Evolutionary conservation across 1,140 invertebrate genomes (phyloP).

Genomic region (Armadillidium nasatum): DNA sequence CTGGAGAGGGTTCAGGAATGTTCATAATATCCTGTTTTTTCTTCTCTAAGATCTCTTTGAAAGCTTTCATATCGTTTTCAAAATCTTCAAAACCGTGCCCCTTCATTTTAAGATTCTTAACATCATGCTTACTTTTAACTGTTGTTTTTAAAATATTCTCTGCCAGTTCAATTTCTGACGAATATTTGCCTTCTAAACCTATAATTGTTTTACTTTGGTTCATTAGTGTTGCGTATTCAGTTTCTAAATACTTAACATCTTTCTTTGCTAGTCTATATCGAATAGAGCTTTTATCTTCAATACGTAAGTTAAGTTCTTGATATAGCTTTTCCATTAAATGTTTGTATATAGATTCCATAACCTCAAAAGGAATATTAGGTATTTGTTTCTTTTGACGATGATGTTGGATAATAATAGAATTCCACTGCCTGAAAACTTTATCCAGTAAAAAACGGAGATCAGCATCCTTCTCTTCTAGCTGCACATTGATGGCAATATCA

Average conservation of each 20-base stretch:
- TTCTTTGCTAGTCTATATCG: conserved; percentile 29
- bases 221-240: conserved; percentile 32
- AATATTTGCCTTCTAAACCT: conserved; percentile 29
- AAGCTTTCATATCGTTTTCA: conserved; percentile 22
- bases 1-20: conserved; percentile 28
- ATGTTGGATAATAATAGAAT: conserved; percentile 36
- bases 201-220: conserved; percentile 38
- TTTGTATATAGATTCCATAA: conserved; percentile 36
- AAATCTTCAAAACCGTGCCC: conserved; percentile 35
- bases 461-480: not conserved
- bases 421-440: conserved; percentile 38
- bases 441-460: conserved; percentile 22
- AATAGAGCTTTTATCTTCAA: not conserved
- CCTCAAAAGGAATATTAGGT: conserved; percentile 32
- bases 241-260: conserved; percentile 17
- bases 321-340: conserved; percentile 14
- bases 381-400: conserved; percentile 33
- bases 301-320: not conserved
- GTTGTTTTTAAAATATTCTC: conserved; percentile 38
- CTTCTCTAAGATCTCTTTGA: conserved; percentile 26
- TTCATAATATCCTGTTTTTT: conserved; percentile 1
- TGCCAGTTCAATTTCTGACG: conserved; percentile 36
- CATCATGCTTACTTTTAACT: conserved; percentile 34
- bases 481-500: not conserved
- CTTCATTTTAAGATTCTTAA: conserved; percentile 34